A percentile compares a stretch with the other conserved stretches of the same genome.
Evolutionary conservation across 2,888 invertebrate genomes (phyloP).

Genomic region (Omphaloscelis lunosa): DNA sequence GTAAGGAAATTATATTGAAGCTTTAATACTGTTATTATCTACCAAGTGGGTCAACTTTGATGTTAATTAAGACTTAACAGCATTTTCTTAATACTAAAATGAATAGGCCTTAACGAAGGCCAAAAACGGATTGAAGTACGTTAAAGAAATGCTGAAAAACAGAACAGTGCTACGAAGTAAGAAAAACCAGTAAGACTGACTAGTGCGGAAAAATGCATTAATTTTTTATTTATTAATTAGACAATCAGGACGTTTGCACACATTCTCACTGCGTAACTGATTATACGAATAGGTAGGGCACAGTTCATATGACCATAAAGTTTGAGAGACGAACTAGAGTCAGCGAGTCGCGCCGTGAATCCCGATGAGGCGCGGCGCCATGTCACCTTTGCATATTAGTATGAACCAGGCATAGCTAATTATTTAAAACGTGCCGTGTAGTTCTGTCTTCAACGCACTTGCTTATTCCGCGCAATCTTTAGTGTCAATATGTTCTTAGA

Average conservation of each 20-base stretch:
- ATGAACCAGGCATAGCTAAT: constrained; percentile 81
- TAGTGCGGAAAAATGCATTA: background rate
- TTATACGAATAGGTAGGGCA: constrained; percentile 45
- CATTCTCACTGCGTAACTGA: constrained; percentile 10
- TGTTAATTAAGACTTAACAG: background rate
- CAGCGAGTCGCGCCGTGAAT: constrained; percentile 76
- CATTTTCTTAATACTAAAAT: background rate
- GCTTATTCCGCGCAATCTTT: constrained; percentile 57
- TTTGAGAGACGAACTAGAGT: constrained; percentile 61
- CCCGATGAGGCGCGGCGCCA: constrained; percentile 84
- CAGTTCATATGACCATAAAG: constrained; percentile 58
- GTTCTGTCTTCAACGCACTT: constrained; percentile 60
- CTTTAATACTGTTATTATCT: background rate
- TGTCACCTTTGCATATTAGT: constrained; percentile 77
- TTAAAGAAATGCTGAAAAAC: background rate
- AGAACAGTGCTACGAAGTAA: background rate
- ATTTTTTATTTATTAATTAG: no score
- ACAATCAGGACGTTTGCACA: constrained; percentile 25
- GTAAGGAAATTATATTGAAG: background rate
- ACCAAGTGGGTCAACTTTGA: background rate
- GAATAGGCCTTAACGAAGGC: background rate
- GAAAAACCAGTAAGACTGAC: background rate
- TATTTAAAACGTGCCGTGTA: constrained; percentile 75
- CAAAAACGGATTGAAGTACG: background rate
- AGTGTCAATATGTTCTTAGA: constrained; percentile 53